These are phyloP conservation scores for Phaethornis superciliosus DNA, from an alignment of 2,113 vertebrate species.

Conservation along the genomic window DNA sequence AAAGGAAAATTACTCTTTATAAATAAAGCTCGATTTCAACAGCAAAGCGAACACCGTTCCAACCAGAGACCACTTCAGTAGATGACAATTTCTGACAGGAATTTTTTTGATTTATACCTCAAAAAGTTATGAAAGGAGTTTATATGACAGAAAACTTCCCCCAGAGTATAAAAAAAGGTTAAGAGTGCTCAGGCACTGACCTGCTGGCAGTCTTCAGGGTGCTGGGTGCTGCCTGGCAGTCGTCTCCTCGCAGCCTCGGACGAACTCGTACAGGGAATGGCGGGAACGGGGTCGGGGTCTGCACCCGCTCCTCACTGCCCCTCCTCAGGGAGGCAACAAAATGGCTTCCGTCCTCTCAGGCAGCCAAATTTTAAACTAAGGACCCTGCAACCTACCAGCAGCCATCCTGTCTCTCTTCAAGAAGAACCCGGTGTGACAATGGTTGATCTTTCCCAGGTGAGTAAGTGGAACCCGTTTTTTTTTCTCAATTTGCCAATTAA, in stretches of 20 bases:
- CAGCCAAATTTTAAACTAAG: fast-evolving
- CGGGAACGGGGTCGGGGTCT: too few species aligned
- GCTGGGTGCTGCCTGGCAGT: too few species aligned
- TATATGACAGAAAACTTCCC: fast-evolving
- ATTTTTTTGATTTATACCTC: background rate
- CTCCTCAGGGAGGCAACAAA: fast-evolving
- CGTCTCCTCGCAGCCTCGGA: too few species aligned
- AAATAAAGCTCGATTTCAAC: background rate
- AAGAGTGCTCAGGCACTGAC: background rate
- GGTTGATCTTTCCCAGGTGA: background rate
- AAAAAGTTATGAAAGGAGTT: background rate
- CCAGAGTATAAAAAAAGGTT: background rate
- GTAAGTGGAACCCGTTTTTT: background rate
- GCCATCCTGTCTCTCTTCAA: background rate
- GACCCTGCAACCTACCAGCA: fast-evolving
- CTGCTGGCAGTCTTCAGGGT: background rate
- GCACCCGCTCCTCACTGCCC: fast-evolving
- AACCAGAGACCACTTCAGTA: background rate
- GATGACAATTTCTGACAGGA: background rate
- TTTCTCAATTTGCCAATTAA: background rate
- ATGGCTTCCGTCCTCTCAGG: fast-evolving
- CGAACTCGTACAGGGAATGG: too few species aligned
- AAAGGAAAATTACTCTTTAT: background rate
- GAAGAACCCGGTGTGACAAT: fast-evolving
- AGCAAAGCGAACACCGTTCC: background rate